phyloP scores from a whole-genome alignment of 2,113 vertebrate genomes.

The Dolichallabes microphthalmus region DNA sequence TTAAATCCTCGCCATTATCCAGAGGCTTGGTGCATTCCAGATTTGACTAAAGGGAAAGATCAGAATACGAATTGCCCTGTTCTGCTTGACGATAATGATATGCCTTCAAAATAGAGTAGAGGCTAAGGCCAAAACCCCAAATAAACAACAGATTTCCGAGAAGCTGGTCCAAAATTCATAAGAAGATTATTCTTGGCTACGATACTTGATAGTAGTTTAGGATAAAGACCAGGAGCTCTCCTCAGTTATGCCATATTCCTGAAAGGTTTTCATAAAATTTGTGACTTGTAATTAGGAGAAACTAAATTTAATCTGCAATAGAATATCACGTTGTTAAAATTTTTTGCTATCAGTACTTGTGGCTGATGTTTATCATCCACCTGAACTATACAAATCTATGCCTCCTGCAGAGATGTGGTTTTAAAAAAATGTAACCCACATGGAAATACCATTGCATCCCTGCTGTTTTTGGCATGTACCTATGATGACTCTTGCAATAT shows the following conservation, averaged over 20 bases:
- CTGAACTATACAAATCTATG: slow-evolving; percentile 6
- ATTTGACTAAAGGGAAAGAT: slow-evolving; percentile 21
- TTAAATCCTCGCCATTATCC: slow-evolving; percentile 11
- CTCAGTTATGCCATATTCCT: slow-evolving; percentile 12
- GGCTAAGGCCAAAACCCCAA: slow-evolving; percentile 36
- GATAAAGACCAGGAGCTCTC: slow-evolving; percentile 33
- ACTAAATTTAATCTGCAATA: slow-evolving; percentile 35
- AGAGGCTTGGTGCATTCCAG: slow-evolving; percentile 35
- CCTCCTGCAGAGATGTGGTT: neutral
- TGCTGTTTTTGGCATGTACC: neutral
- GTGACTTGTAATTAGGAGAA: slow-evolving; percentile 38
- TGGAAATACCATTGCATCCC: neutral
- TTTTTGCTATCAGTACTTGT: slow-evolving; percentile 18
- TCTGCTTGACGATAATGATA: slow-evolving; percentile 48
- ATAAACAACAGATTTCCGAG: slow-evolving; percentile 52
- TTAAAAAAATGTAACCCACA: neutral
- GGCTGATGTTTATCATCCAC: slow-evolving; percentile 29
- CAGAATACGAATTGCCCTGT: slow-evolving; percentile 25
- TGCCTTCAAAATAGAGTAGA: slow-evolving; percentile 35
- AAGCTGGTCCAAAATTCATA: slow-evolving; percentile 44
- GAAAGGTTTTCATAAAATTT: slow-evolving; percentile 25
- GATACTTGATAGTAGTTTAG: slow-evolving; percentile 41
- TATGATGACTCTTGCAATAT: neutral
- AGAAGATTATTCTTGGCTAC: slow-evolving; percentile 44
- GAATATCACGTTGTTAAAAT: slow-evolving; percentile 15